Base-by-base conservation (phyloP, 2,888 invertebrate species). In the Troides oblongomaculatus region DNA sequence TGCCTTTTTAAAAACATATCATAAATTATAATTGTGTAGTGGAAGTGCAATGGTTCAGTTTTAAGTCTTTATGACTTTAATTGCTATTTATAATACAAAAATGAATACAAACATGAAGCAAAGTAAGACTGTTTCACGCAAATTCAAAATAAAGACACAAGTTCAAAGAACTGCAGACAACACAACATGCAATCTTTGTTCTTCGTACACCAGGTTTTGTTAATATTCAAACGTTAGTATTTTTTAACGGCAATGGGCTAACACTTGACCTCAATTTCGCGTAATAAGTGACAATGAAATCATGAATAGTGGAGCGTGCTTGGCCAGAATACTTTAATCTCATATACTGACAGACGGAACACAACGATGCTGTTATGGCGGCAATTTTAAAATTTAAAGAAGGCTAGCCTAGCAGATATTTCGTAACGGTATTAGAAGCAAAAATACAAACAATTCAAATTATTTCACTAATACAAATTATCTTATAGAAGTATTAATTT, bases 81-180 rank as follows among this genome's bases (percentile, higher is more conserved):
- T 50, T 50, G 17, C 5, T 17, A 18, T 18, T 50, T 50, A 14
- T 17, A 50, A 50, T 50, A 50, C 50, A 50, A 50, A 46, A 50
- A 50, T 50, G 14, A 50, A 18, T 50, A 5, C 64, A 56, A 36
- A 67, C 50, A 10, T 53, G 10, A 60, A 6, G 14, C 18, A 12
- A 57, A 64, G 62, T 50, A 25, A 12, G 50, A 76, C 82, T 81
- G 81, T 81, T 81, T 81, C 85, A 86, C 84, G 84, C 84, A 74
- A 84, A 81, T 79, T 74, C 77, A 74, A 80, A 84, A 83, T 84
- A 81, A 82, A 78, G 80, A 76, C 74, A 74, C 72, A 71, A 82
- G 80, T 84, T 81, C 73, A 76, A 78, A 82, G 85, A 82, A 85
- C 78, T 72, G 61, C 70, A 72, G 77, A 79, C 77, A 81, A 81